Evolutionary conservation across 2,797 vertebrate genomes (phyloP).

Genomic region (Lophotriccus pileatus): DNA sequence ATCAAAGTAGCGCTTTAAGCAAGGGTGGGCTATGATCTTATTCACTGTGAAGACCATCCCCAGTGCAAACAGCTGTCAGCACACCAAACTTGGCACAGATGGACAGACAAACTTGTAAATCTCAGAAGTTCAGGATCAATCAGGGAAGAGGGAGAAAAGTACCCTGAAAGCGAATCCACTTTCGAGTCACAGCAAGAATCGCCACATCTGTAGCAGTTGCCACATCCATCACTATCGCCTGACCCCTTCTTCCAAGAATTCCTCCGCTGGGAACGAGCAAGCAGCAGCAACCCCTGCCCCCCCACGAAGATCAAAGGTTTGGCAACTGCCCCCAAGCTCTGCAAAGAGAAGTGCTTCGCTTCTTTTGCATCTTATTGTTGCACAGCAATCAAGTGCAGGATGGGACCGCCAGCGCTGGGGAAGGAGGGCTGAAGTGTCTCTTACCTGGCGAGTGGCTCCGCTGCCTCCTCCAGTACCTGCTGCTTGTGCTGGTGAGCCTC

Average conservation of each 20-base stretch:
- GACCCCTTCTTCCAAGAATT: background rate
- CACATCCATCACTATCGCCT: background rate
- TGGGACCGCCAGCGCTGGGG: fast-evolving
- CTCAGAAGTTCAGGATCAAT: background rate
- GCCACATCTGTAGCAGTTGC: background rate
- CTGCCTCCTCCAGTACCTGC: background rate
- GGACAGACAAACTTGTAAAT: background rate
- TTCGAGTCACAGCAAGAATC: background rate
- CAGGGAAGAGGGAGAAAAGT: background rate
- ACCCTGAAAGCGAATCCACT: background rate
- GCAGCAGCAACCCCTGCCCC: fast-evolving
- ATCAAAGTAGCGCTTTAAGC: background rate
- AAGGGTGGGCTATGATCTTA: background rate
- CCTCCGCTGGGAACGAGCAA: background rate
- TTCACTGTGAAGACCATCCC: background rate
- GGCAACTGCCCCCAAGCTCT: background rate
- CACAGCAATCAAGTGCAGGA: background rate
- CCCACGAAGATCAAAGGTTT: background rate
- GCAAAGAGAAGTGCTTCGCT: background rate
- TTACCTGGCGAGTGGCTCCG: background rate
- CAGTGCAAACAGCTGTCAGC: background rate
- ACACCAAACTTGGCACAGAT: background rate
- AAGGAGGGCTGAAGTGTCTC: background rate
- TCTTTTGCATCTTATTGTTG: fast-evolving
- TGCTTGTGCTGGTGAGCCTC: background rate